A percentile compares a stretch with the other conserved stretches of the same genome.
Evolutionary conservation across 2,888 invertebrate species (phyloP).

Genomic region (Lithosia quadra): DNA sequence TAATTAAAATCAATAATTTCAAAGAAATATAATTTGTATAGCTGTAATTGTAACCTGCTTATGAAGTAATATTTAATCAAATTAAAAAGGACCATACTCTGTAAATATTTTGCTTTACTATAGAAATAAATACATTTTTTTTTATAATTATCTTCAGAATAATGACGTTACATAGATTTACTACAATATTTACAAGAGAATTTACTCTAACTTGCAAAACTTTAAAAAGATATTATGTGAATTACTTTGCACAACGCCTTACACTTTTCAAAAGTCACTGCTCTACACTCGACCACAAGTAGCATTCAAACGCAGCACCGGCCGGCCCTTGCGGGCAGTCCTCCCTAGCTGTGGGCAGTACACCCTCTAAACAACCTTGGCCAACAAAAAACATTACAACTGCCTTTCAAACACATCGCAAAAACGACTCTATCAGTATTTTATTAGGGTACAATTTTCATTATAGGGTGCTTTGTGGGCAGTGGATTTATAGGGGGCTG

Average conservation of each 20-base stretch:
- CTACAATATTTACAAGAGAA: neutral
- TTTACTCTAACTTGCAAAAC: neutral
- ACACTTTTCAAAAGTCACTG: neutral
- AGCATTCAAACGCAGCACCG: slow-evolving; percentile 70
- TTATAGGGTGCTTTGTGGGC: slow-evolving; percentile 65
- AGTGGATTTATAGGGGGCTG: slow-evolving; percentile 74
- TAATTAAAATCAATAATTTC: too few relatives aligned
- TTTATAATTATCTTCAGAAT: too few relatives aligned
- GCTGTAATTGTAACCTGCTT: too few relatives aligned
- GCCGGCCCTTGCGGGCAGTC: slow-evolving; percentile 84
- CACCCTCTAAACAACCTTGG: slow-evolving; percentile 77
- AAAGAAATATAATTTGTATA: too few relatives aligned
- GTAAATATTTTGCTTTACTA: too few relatives aligned
- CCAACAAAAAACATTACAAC: slow-evolving; percentile 77
- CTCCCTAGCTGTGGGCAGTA: slow-evolving; percentile 84
- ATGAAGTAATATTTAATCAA: too few relatives aligned
- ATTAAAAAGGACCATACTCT: too few relatives aligned
- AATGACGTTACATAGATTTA: too few relatives aligned
- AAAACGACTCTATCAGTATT: slow-evolving; percentile 50
- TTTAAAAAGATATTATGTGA: neutral
- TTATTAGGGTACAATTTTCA: slow-evolving; percentile 39
- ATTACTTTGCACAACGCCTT: neutral
- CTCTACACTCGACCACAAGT: slow-evolving; percentile 22
- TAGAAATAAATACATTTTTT: too few relatives aligned
- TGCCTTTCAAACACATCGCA: slow-evolving; percentile 45